phyloP scores from a whole-genome alignment of 2,888 invertebrate species.

The Drosophila putrida region DNA sequence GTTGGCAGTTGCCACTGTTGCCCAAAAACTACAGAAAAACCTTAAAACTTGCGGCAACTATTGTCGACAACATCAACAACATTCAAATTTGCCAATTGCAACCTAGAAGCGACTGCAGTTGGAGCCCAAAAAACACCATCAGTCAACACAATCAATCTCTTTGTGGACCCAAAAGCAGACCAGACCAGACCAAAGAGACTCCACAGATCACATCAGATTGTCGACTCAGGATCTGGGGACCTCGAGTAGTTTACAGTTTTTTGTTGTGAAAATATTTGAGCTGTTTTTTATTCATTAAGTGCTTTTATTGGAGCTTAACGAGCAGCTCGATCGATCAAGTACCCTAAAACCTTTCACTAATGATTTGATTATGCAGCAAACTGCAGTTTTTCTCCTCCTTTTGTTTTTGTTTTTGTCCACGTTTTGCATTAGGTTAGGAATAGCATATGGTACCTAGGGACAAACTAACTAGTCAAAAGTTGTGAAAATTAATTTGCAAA shows the following conservation, averaged over 20 bases:
- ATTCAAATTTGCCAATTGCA: slow-evolving; percentile 78
- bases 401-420: slow-evolving; percentile 21
- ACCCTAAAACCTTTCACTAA: slow-evolving; percentile 83
- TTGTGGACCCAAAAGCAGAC: slow-evolving; percentile 6
- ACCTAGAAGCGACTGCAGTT: slow-evolving; percentile 42
- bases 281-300: slow-evolving; percentile 74
- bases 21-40: slow-evolving; percentile 29
- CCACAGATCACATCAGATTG: slow-evolving; percentile 7
- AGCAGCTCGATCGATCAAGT: slow-evolving; percentile 78
- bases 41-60: slow-evolving; percentile 47
- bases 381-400: slow-evolving; percentile 11
- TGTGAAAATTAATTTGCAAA: slow-evolving; percentile 51
- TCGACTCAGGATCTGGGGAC: slow-evolving; percentile 22
- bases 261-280: slow-evolving; percentile 80
- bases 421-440: not conserved
- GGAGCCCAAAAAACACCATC: slow-evolving; percentile 65
- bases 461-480: slow-evolving; percentile 11
- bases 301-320: slow-evolving; percentile 76
- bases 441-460: slow-evolving; percentile 15
- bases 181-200: no score
- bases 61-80: slow-evolving; percentile 76
- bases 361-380: slow-evolving; percentile 76
- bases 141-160: slow-evolving; percentile 80
- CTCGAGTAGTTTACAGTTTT: slow-evolving; percentile 44
- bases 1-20: slow-evolving; percentile 65